Conservation (phyloP, 2,888 invertebrate genomes). For the Hartigia nigra region DNA sequence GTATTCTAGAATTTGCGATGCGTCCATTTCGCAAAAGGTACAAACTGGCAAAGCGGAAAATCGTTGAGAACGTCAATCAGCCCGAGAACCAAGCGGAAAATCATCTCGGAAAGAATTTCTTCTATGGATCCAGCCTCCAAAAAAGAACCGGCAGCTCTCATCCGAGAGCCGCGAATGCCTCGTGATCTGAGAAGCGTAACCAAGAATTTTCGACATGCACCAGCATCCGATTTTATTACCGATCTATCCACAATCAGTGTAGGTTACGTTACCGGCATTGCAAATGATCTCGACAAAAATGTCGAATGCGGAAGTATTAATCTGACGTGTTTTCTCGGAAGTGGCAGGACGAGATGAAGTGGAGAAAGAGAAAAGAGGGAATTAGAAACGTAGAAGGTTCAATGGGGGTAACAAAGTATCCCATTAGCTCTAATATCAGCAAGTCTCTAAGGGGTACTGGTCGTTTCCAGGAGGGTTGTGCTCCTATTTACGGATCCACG, state of each 20-base stretch:
- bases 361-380: not conserved
- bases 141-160: not conserved
- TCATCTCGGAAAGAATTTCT: conserved; percentile 36
- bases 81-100: conserved; percentile 57
- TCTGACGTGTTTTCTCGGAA: conserved; percentile 12
- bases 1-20: conserved; percentile 12
- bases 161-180: conserved; percentile 49
- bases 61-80: conserved; percentile 53
- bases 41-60: conserved; percentile 56
- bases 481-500: conserved; percentile 15
- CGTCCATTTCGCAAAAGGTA: conserved; percentile 7
- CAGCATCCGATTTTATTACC: conserved; percentile 25
- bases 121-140: not conserved
- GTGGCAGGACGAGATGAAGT: not conserved
- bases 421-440: conserved; percentile 48
- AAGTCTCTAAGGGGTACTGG: conserved; percentile 29
- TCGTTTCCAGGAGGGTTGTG: conserved; percentile 28
- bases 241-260: conserved; percentile 23
- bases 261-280: not conserved
- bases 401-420: conserved; percentile 47
- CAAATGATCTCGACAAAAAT: not conserved
- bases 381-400: not conserved
- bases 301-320: conserved; percentile 53
- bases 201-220: conserved; percentile 47
- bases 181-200: conserved; percentile 60